A percentile compares a stretch with the other conserved stretches of the same genome.
These are phyloP conservation scores for Psittacula derbiana DNA, from an alignment of 2,797 vertebrate species.

Conservation along the genomic window DNA sequence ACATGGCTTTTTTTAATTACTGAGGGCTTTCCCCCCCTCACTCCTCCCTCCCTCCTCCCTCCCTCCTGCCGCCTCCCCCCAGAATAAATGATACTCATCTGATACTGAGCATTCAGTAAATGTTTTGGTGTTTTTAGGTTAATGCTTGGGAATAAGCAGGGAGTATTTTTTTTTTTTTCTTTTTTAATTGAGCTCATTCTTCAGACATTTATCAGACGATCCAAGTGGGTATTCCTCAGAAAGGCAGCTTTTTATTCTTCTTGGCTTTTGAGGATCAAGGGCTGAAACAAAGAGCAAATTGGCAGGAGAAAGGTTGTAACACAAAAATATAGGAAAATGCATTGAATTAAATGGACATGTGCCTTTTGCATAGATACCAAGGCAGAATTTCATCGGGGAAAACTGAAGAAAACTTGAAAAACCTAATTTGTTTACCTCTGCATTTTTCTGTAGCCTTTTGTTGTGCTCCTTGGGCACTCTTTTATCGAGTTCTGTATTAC, in stretches of 20 bases:
- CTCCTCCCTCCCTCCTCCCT: too few relatives aligned
- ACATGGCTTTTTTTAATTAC: background rate
- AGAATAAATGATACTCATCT: background rate
- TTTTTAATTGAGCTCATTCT: background rate
- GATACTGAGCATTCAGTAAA: background rate
- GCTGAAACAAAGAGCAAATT: background rate
- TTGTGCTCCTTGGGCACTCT: background rate
- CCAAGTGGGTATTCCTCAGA: background rate
- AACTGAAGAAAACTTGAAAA: background rate
- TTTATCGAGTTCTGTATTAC: background rate
- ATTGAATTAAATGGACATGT: background rate
- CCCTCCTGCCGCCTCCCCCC: background rate
- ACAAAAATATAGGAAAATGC: background rate
- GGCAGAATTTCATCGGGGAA: background rate
- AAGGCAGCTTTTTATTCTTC: background rate
- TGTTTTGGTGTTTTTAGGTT: background rate
- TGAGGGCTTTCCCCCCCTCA: background rate
- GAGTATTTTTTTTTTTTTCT: background rate
- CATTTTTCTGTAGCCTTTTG: background rate
- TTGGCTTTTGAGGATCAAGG: background rate
- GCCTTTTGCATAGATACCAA: background rate
- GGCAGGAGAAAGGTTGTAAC: background rate
- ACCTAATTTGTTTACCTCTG: background rate
- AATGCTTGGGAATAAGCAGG: background rate
- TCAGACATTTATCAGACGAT: background rate